Evolutionary conservation across 2,888 invertebrate genomes (phyloP).

Genomic region (Flabesymbios commensalis): DNA sequence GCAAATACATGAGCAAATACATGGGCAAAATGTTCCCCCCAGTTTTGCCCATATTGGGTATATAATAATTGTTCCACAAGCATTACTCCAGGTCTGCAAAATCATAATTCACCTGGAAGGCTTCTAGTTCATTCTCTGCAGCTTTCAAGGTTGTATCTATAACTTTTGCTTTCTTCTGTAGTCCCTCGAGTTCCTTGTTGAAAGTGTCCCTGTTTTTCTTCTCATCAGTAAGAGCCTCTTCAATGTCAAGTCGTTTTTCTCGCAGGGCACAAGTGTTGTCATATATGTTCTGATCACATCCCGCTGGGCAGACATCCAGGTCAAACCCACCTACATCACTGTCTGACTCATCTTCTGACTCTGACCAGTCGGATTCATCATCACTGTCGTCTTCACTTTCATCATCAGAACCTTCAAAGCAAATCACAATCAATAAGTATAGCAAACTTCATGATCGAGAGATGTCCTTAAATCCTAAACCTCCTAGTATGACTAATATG

Average conservation of each 20-base stretch:
- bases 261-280: slow-evolving; percentile 58
- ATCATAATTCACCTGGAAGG: slow-evolving; percentile 60
- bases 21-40: no score
- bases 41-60: no score
- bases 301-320: slow-evolving; percentile 61
- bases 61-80: no score
- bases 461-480: neutral
- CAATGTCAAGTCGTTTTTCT: slow-evolving; percentile 60
- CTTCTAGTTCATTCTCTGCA: slow-evolving; percentile 59
- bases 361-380: slow-evolving; percentile 59
- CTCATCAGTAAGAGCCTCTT: slow-evolving; percentile 57
- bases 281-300: slow-evolving; percentile 53
- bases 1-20: no score
- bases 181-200: slow-evolving; percentile 56
- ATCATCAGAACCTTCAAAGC: slow-evolving; percentile 3
- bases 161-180: slow-evolving; percentile 58
- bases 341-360: slow-evolving; percentile 59
- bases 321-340: slow-evolving; percentile 56
- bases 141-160: slow-evolving; percentile 53
- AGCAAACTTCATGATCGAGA: neutral
- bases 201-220: slow-evolving; percentile 54
- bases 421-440: neutral
- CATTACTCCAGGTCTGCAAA: no score
- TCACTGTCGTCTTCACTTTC: slow-evolving; percentile 56
- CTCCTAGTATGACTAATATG: neutral